Evolutionary conservation across 1,140 invertebrate genomes (phyloP).

Genomic region (Xylocopa sonorina): DNA sequence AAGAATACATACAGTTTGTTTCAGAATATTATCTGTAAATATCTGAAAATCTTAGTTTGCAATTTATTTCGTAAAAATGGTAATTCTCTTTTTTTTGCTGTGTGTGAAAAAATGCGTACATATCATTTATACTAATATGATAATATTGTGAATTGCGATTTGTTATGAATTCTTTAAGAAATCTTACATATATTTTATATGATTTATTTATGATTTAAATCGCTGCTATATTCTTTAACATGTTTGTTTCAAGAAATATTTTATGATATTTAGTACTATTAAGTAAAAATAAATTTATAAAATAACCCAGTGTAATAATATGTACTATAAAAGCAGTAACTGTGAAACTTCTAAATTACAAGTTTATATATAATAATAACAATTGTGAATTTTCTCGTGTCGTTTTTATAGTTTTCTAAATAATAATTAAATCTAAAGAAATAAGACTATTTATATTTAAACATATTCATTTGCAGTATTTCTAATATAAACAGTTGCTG

Average conservation of each 20-base stretch:
- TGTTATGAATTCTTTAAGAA: background rate
- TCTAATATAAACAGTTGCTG: constrained; percentile 43
- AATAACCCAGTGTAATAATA: constrained; percentile 39
- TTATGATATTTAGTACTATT: constrained; percentile 24
- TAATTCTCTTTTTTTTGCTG: background rate
- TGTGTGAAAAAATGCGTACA: constrained; percentile 7
- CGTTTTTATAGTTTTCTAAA: constrained; percentile 27
- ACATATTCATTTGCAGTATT: constrained; percentile 49
- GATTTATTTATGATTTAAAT: constrained; percentile 40
- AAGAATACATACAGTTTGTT: background rate
- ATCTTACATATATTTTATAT: constrained; percentile 30
- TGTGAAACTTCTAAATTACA: constrained; percentile 6
- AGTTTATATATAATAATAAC: background rate
- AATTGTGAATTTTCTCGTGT: background rate
- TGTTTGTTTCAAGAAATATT: constrained; percentile 23
- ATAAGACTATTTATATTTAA: constrained; percentile 19
- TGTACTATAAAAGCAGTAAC: constrained; percentile 33
- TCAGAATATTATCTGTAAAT: no score
- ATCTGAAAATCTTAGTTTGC: no score
- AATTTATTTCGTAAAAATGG: no score
- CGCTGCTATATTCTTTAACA: constrained; percentile 11
- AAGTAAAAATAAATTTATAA: constrained; percentile 6
- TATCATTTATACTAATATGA: background rate
- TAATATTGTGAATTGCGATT: background rate
- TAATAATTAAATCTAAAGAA: constrained; percentile 1